Evolutionary conservation across 1,140 invertebrate species (phyloP), one percentile per base, ranked within the genome.

Genomic region (Ditylenchus dipsaci): DNA sequence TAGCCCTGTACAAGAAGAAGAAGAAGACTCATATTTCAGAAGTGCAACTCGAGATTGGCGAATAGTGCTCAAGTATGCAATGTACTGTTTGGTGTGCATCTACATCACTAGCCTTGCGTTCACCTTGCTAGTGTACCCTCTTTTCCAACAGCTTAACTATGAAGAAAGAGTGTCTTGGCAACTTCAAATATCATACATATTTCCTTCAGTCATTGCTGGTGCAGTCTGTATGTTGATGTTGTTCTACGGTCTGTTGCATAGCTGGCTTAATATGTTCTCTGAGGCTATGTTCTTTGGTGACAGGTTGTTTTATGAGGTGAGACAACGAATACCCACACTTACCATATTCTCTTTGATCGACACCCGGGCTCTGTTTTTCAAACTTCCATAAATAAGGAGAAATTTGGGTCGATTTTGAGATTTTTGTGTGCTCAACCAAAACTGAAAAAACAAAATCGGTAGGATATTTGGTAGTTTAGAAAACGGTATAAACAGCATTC

Each of bases 181-280:
- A n/a, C 15, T 49, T 13, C 49, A 75, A 3, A 33, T 78, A 9
- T 66, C 72, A 33, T 69, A 71, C 17, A 69, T 79, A 11, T 81
- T 81, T 60, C 75, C 80, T 0, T 71, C 78, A 42, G 75, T 83
- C 11, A 65, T 81, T n/a, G 79, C 79, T 23, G 80, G 80, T 29
- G 58, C 74, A 19, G 66, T 83, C 21, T 79, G 80, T 33, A 45
- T 82, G 11, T 23, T 83, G 9, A 67, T 74, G 68, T 71, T 82
- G n/a, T 82, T 82, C 65, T 82, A 78, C 43, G 80, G 80, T 26
- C 62, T 82, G 1, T 67, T 82, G 7, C 80, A 82, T 53, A 65
- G 62, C n/a, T 71, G 78, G 78, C 61, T 80, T 19, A 80, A 80
- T 19, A 73, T 74, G 53, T 80, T 80, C 57, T 71, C 81, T 0